Evolutionary conservation across 2,113 vertebrate genomes (phyloP).

Genomic region (Rhynchopsitta pachyrhyncha): DNA sequence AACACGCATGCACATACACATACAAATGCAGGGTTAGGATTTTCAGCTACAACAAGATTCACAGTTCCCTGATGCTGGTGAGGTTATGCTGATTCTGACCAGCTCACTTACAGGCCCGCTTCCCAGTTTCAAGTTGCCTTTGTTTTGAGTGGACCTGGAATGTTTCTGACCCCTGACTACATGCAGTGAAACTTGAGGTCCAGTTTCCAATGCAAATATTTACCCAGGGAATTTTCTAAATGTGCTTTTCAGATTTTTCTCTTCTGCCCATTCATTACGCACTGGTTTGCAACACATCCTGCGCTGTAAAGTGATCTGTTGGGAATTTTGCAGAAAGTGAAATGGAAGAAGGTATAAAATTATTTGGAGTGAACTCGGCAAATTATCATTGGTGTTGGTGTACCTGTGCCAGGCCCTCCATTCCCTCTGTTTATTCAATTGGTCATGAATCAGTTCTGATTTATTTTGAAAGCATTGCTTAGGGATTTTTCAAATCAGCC

Average conservation of each 20-base stretch:
- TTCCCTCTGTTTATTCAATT: slow-evolving; percentile 2
- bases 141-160: neutral
- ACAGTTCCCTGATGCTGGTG: neutral
- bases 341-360: slow-evolving; percentile 9
- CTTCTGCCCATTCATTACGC: neutral
- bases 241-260: neutral
- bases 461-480: slow-evolving; percentile 11
- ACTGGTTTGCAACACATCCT: neutral
- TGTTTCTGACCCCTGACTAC: neutral
- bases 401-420: neutral
- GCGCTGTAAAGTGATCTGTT: neutral
- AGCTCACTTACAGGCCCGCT: neutral
- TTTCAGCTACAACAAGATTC: neutral
- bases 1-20: neutral
- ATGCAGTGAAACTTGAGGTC: neutral
- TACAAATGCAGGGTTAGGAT: neutral
- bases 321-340: neutral
- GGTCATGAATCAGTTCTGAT: slow-evolving; percentile 12
- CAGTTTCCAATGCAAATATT: slow-evolving; percentile 24
- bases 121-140: neutral
- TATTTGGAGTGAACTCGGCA: neutral
- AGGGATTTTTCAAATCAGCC: slow-evolving; percentile 29
- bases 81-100: neutral
- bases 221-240: neutral
- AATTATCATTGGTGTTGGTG: neutral